A percentile compares a stretch with the other conserved stretches of the same genome.
phyloP scores from a whole-genome alignment of 2,797 vertebrate genomes.

The Ambastaia sidthimunki region DNA sequence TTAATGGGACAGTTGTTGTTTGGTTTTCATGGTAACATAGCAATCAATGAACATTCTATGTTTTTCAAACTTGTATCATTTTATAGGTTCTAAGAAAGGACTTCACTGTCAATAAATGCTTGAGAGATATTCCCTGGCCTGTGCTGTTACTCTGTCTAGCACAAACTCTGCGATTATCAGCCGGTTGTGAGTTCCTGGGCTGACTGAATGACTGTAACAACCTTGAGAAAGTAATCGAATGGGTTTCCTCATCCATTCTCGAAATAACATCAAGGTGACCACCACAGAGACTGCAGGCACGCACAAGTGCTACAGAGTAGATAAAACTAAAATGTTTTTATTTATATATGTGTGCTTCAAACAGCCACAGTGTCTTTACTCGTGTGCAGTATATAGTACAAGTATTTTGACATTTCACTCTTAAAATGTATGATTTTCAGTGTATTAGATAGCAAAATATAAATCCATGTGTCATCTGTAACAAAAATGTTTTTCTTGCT shows the following conservation, averaged over 20 bases:
- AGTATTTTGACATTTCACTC: not conserved
- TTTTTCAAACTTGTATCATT: not conserved
- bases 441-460: too few species aligned
- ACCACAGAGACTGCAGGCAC: not conserved
- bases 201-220: not conserved
- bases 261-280: not conserved
- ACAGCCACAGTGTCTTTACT: not conserved
- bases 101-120: not conserved
- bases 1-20: not conserved
- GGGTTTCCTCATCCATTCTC: not conserved
- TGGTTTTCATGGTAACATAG: not conserved
- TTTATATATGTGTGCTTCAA: not conserved
- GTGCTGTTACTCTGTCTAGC: not conserved
- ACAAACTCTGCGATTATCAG: not conserved
- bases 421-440: too few species aligned
- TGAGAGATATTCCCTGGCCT: not conserved
- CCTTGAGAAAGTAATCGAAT: slow-evolving; percentile 2
- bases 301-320: not conserved
- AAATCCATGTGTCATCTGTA: too few species aligned
- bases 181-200: not conserved
- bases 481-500: too few species aligned
- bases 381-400: not conserved
- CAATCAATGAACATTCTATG: not conserved
- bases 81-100: not conserved
- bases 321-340: not conserved